These are phyloP conservation scores for Episyrphus balteatus DNA, from an alignment of 1,140 invertebrate genomes.

Conservation along the genomic window DNA sequence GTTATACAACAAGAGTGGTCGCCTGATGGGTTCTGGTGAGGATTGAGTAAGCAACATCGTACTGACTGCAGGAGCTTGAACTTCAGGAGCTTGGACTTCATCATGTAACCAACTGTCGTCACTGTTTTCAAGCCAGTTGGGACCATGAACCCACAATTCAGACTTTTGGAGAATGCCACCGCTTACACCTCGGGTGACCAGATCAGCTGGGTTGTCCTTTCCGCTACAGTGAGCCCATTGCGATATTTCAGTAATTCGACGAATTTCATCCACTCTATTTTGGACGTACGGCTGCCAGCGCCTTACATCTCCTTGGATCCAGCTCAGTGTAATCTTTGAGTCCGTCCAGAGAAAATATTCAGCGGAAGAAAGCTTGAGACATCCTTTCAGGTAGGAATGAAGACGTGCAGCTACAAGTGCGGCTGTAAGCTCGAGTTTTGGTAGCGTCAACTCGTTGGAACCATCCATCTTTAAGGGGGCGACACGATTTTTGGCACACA, in stretches of 20 bases:
- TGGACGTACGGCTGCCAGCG: conserved; percentile 16
- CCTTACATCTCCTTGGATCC: neutral
- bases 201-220: conserved; percentile 15
- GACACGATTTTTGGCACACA: too few relatives aligned
- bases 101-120: neutral
- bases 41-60: neutral
- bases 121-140: neutral
- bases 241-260: conserved; percentile 4
- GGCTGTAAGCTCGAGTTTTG: conserved; percentile 24
- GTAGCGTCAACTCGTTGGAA: conserved; percentile 13
- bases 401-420: conserved; percentile 19
- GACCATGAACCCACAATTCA: neutral
- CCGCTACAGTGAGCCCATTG: conserved; percentile 17
- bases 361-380: neutral
- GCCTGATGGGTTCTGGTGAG: neutral
- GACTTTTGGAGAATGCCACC: neutral
- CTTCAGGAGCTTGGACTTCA: neutral
- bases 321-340: conserved; percentile 1
- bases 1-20: neutral
- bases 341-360: conserved; percentile 2
- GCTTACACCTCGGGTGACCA: neutral
- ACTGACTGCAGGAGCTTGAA: neutral
- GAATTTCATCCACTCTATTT: conserved; percentile 16
- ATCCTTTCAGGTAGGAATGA: neutral
- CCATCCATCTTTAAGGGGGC: too few relatives aligned